Evolutionary conservation across 2,113 vertebrate species (phyloP).

Genomic region (Circaetus cinerascens): DNA sequence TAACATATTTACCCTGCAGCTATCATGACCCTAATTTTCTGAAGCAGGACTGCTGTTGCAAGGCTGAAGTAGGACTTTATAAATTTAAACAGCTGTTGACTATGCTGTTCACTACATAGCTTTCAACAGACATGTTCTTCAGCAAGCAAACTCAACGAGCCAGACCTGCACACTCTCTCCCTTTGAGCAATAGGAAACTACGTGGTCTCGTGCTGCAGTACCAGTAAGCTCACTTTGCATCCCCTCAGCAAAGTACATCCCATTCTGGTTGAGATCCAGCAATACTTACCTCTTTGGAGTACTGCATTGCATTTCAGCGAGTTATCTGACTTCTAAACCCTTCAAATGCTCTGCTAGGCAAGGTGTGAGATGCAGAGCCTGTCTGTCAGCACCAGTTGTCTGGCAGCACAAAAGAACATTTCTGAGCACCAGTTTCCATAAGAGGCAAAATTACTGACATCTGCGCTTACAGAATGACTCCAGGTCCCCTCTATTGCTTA

Average conservation of each 20-base stretch:
- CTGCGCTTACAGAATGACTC: neutral
- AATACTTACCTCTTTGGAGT: neutral
- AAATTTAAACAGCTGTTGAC: neutral
- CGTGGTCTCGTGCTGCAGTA: neutral
- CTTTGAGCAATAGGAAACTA: neutral
- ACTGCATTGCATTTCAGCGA: fast-evolving
- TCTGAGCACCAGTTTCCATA: neutral
- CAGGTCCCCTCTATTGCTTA: neutral
- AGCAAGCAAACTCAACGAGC: neutral
- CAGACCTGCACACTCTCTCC: no score
- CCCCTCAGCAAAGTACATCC: neutral
- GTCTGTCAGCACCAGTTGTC: neutral
- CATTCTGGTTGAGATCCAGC: neutral
- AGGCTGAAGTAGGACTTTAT: neutral
- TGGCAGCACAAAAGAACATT: neutral
- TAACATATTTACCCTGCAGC: neutral
- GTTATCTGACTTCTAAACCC: neutral
- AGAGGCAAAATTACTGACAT: neutral
- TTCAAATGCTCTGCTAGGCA: neutral
- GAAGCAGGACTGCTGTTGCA: neutral
- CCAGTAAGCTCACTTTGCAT: neutral
- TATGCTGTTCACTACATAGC: neutral
- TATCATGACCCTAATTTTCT: neutral
- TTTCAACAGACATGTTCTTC: neutral
- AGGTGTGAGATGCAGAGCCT: neutral